Evolutionary conservation across 2,888 invertebrate genomes (phyloP).

Genomic region (Villa cingulata): DNA sequence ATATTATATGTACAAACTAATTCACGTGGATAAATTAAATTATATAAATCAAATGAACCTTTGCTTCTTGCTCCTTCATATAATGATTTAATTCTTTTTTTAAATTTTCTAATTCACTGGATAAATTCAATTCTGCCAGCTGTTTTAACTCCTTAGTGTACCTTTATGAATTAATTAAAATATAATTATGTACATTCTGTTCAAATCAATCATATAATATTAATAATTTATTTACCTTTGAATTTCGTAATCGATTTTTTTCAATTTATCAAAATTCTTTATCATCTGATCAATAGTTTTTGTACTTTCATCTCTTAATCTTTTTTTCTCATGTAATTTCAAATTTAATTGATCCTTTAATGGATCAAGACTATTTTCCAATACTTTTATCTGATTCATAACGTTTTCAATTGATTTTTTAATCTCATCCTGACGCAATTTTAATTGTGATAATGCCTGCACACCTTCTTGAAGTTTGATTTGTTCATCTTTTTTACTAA

Average conservation of each 20-base stretch:
- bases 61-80: constrained; percentile 26
- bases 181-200: not conserved
- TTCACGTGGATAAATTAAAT: not conserved
- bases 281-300: constrained; percentile 20
- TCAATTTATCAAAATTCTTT: constrained; percentile 21
- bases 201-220: not conserved
- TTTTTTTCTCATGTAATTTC: constrained; percentile 33
- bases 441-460: constrained; percentile 36
- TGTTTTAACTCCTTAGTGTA: constrained; percentile 43
- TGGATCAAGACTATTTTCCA: constrained; percentile 38
- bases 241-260: constrained; percentile 27
- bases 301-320: constrained; percentile 23
- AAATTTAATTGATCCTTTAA: constrained; percentile 21
- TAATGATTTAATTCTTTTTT: constrained; percentile 39
- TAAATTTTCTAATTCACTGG: constrained; percentile 40
- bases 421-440: constrained; percentile 24
- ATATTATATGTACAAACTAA: constrained; percentile 5
- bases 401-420: constrained; percentile 21
- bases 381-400: constrained; percentile 27
- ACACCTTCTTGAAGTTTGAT: constrained; percentile 50
- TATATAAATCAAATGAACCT: constrained; percentile 15
- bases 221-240: constrained; percentile 20
- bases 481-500: constrained; percentile 48
- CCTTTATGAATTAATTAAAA: constrained; percentile 14
- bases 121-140: constrained; percentile 42